Evolutionary conservation across 2,113 vertebrate genomes (phyloP).

Genomic region (Tetrax tetrax): DNA sequence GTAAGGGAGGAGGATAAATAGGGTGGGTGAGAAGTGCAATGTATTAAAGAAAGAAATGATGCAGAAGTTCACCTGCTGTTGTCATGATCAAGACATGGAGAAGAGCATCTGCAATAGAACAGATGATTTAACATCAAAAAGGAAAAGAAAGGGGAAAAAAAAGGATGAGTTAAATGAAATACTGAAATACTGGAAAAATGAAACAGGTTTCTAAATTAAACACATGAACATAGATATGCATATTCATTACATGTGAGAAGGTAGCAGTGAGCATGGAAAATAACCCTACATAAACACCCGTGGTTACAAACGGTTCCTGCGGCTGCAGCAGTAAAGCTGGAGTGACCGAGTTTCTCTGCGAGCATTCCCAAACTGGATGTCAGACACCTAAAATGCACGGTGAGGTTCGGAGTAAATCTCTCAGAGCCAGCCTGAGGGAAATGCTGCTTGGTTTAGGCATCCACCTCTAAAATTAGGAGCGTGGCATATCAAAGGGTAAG

Average conservation of each 20-base stretch:
- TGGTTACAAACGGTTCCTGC: not conserved
- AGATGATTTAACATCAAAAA: conserved; percentile 82
- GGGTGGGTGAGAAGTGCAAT: conserved; percentile 24
- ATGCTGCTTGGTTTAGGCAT: not conserved
- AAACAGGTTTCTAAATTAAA: conserved; percentile 50
- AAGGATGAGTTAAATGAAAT: conserved; percentile 71
- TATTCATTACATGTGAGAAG: not conserved
- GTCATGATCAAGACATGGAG: conserved; percentile 97
- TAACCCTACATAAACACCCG: not conserved
- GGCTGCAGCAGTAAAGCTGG: not conserved
- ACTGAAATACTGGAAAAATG: conserved; percentile 40
- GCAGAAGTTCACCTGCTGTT: conserved; percentile 95
- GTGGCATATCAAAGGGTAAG: not conserved
- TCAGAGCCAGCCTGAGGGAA: not conserved
- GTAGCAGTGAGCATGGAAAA: not conserved
- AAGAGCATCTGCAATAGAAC: conserved; percentile 89
- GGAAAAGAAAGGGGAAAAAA: conserved; percentile 40
- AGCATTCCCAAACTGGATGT: not conserved
- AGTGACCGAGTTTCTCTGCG: not conserved
- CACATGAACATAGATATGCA: conserved; percentile 3
- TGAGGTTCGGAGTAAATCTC: not conserved
- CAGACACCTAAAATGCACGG: not conserved
- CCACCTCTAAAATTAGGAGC: not conserved
- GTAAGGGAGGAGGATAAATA: conserved; percentile 24
- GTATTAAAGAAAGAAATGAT: conserved; percentile 77